Evolutionary conservation across 2,113 vertebrate genomes (phyloP), one percentile per base, ranked within the genome.

Genomic region (Loxodonta africana): DNA sequence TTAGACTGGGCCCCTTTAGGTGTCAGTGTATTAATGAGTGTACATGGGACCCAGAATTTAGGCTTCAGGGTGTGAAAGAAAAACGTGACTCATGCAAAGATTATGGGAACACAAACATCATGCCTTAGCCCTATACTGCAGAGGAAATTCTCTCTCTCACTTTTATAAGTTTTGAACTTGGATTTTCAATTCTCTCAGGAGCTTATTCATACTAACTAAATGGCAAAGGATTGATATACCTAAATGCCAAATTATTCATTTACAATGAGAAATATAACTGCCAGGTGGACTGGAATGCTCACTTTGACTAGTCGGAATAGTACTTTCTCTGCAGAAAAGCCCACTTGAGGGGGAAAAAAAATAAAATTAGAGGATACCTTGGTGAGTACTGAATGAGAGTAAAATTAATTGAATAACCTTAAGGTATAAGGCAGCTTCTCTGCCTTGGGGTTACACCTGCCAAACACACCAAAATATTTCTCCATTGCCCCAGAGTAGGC

Each of bases 141-240:
- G 37, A 80, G 88, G 3, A 88, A n/a, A 81, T 78, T 84, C 26
- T 67, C 60, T 65, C 65, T 41, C 37, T 96, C 69, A 88, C 77
- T 46, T 53, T 63, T 69, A 53, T 73, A 76, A 90, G 44, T 90
- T 93, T 33, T 92, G 82, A 85, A 77, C 57, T 20, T 92, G 41
- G 76, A 87, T 91, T 92, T 95, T 73, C 23, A 78, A 23, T 87
- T 92, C 33, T 92, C 33, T 92, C 95, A 86, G 81, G 48, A 82
- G 14, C n/a, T 81, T 46, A 94, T 83, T 95, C 46, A 67, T 53
- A 92, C 87, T 73, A 65, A 91, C 23, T 46, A 96, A 93, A 95
- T n/a, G 74, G 11, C 8, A 91, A 73, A 81, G 41, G 28, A 62
- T 1, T 53, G 5, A 60, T 77, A 88, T 89, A 17, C n/a, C 67